Conservation (phyloP, 2,113 vertebrate genomes). For the Aythya baeri region DNA sequence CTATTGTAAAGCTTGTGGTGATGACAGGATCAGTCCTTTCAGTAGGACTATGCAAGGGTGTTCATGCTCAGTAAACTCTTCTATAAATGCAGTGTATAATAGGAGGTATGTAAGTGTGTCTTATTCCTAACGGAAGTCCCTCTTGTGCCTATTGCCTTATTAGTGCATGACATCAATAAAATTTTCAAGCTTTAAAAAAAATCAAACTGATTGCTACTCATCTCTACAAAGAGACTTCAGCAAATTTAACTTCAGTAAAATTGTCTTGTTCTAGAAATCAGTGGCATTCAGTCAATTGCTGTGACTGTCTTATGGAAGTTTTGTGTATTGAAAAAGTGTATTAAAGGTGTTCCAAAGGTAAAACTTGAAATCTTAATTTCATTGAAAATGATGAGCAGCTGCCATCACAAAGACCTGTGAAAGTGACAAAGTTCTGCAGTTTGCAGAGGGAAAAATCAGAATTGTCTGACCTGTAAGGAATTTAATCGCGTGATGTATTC, state of each 20-base stretch:
- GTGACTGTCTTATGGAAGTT: neutral
- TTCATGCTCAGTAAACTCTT: neutral
- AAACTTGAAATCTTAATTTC: neutral
- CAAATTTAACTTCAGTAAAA: neutral
- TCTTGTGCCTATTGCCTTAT: neutral
- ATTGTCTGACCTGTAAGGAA: neutral
- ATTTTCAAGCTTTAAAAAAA: neutral
- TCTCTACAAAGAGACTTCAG: neutral
- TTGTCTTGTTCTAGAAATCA: neutral
- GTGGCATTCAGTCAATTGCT: neutral
- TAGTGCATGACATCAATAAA: neutral
- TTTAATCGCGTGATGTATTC: fast-evolving
- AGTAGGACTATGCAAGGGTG: neutral
- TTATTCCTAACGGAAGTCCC: neutral
- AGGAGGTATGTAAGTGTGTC: neutral
- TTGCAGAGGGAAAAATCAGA: neutral
- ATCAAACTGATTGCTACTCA: neutral
- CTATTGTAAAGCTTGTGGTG: neutral
- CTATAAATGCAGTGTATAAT: neutral
- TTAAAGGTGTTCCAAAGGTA: neutral
- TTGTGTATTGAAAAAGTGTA: neutral
- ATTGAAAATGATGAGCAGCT: neutral
- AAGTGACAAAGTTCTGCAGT: neutral
- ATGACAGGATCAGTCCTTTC: neutral
- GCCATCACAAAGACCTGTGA: neutral